Base-by-base conservation (phyloP, 2,113 vertebrate genomes). In the Nannobrachium achirus region DNA sequence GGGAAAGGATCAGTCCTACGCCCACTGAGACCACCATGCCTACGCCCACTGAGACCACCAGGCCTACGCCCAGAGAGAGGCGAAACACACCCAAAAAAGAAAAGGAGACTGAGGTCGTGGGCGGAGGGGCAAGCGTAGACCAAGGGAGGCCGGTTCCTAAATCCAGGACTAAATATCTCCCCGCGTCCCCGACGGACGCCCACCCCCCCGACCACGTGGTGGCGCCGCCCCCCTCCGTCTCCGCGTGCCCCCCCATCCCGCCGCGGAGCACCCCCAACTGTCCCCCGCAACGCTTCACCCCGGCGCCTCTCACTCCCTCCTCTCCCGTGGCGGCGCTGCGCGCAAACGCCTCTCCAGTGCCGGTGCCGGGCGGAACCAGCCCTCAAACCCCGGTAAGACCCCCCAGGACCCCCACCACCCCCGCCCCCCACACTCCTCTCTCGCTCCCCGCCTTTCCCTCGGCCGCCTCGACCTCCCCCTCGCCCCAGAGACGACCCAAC, bases 161-260 rank as follows among this genome's bases (percentile, higher is more conserved):
- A 86, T 94, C 93, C 44, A 93, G 95, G 61, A 94, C 93, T 0
- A 75, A 94, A 65, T 95, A 94, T 65, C 90, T 79, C 6, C 0
- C 13, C 3, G 46, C 1, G 50, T 3, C 66, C 46, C 14, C 2
- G 2, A 1, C 41, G 9, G 10, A 25, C 15, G 38, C 7, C 0
- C 48, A 6, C 53, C 16, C 58, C 56, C 1, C 40, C 67, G 61
- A 20, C 49, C n/a, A n/a, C n/a, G n/a, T n/a, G n/a, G n/a, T n/a
- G n/a, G n/a, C n/a, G n/a, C n/a, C n/a, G n/a, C n/a, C n/a, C 39
- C 1, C 39, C 19, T 56, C 52, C 40, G 9, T 67, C 4, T 40
- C 40, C 9, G 25, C 75, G 0, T 90, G 93, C 0, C 96, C 96
- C 0, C 97, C 97, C 2, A 95, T 97, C 11, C 96, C 96, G 0